These are phyloP conservation scores for Coremacera marginata DNA, from an alignment of 2,888 invertebrate species.

Conservation along the genomic window DNA sequence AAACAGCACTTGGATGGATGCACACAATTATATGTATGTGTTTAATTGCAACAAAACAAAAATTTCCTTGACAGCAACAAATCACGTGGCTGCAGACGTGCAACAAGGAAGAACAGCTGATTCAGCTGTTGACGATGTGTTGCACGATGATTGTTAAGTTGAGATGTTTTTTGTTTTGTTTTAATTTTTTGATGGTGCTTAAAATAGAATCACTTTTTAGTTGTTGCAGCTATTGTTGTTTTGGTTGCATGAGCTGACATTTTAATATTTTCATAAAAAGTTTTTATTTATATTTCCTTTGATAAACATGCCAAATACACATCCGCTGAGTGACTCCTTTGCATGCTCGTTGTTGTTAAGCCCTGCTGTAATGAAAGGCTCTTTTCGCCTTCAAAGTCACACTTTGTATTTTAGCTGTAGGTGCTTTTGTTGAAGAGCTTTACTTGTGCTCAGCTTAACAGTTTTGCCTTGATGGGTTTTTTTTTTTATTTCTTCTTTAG, in stretches of 20 bases:
- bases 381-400: no score
- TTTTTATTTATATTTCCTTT: background rate
- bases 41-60: background rate
- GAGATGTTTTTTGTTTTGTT: background rate
- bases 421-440: no score
- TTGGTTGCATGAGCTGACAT: background rate
- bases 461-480: no score
- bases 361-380: no score
- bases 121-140: background rate
- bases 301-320: background rate
- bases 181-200: background rate
- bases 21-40: background rate
- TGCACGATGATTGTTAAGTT: no score
- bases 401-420: no score
- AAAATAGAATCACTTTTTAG: no score
- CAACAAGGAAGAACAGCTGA: conserved; percentile 6
- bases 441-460: no score
- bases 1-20: background rate
- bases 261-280: background rate
- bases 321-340: background rate
- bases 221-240: background rate
- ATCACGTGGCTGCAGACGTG: background rate
- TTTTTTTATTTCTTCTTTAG: no score
- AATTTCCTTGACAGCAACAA: background rate
- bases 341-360: background rate